Base-by-base conservation (phyloP, 1,140 invertebrate genomes). In the Hycleus cichorii region DNA sequence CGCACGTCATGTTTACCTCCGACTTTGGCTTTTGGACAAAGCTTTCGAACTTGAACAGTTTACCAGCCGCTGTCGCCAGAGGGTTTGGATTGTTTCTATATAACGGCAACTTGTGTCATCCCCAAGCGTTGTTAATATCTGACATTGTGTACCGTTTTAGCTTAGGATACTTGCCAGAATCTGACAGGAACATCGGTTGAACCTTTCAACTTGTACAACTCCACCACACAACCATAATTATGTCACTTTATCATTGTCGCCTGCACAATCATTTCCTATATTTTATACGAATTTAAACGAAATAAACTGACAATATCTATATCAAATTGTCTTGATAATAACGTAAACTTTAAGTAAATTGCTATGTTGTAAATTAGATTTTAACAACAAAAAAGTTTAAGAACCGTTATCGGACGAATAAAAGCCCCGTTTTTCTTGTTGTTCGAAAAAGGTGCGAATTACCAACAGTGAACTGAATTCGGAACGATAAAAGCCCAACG, bases 1-100 rank as follows among this genome's bases (percentile, higher is more conserved):
- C 60, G 60, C 60, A 62, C 47, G 43, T 58, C 60, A 49, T 62
- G 51, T 62, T 62, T 62, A 58, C 60, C 57, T 58, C 49, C 43
- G 32, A 32, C 39, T 48, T 27, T 47, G 38, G 57, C 49, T 51
- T 62, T 62, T 62, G 60, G 60, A 62, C 60, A 62, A 62, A 62
- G 60, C 60, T 49, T 27, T 53, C 57, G 45, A 62, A 62, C 56
- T 62, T 62, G 60, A 45, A 45, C 18, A 32, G 32, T 32, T 53
- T 57, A 25, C 40, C 56, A 52, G 49, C 49, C 59, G 48, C 54
- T 43, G 46, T 53, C 54, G 60, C 60, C 56, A 46, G 56, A 52
- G 56, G 60, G 50, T 51, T 7, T 32, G 18, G 7, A 47, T 26
- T 39, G 60, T 50, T 57, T 58, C 45, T 54, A 46, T 53, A 56